phyloP scores from a whole-genome alignment of 2,113 vertebrate species.

The Corydoras sp. region DNA sequence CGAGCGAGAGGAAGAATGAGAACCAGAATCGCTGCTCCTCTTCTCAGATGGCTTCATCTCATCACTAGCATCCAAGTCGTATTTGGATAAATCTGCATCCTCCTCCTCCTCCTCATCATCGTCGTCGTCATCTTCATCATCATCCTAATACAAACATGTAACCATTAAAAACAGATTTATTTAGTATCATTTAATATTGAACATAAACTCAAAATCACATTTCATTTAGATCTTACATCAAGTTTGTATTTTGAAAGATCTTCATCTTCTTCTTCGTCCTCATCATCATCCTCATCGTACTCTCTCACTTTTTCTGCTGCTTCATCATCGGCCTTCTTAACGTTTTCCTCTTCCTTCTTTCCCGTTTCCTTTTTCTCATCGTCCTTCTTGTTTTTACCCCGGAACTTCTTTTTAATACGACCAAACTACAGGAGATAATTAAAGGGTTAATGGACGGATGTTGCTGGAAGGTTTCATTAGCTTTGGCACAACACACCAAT shows the following conservation, averaged over 20 bases:
- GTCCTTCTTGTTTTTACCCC: constrained; percentile 83
- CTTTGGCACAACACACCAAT: not conserved
- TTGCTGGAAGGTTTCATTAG: not conserved
- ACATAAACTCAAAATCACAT: not conserved
- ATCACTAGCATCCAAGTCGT: constrained; percentile 87
- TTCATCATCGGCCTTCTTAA: constrained; percentile 79
- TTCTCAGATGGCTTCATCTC: constrained; percentile 74
- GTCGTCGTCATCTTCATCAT: constrained; percentile 69
- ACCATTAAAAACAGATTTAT: too few relatives aligned
- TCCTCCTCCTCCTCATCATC: constrained; percentile 57
- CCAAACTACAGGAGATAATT: constrained; percentile 75
- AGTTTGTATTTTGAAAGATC: constrained; percentile 97
- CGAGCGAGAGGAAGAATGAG: constrained; percentile 82
- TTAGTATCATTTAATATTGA: too few relatives aligned
- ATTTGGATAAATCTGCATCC: constrained; percentile 91
- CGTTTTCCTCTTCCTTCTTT: constrained; percentile 73
- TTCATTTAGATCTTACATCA: constrained; percentile 69
- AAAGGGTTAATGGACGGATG: not conserved
- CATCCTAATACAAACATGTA: constrained; percentile 55
- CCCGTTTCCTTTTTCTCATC: constrained; percentile 76
- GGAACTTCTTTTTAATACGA: constrained; percentile 96
- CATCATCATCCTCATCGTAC: constrained; percentile 83
- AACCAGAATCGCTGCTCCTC: constrained; percentile 81
- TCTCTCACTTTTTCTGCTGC: constrained; percentile 80
- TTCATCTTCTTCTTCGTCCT: constrained; percentile 86